Base-by-base conservation (phyloP, 2,797 vertebrate species). In the Mus spretus region DNA sequence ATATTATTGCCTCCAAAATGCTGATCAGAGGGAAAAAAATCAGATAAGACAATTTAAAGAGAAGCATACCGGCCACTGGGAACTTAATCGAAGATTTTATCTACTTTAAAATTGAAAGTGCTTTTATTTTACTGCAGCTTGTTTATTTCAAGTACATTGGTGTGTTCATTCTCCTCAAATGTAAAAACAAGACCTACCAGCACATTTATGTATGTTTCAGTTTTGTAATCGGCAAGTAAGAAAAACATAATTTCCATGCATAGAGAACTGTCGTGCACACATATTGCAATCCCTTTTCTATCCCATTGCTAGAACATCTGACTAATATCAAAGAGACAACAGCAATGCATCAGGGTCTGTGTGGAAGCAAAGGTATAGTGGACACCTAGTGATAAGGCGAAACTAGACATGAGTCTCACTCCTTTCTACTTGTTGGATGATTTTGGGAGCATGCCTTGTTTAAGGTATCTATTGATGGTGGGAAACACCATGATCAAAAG, bases 1-100 rank as follows among this genome's bases (percentile, higher is more conserved):
- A 57, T 72, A 89, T 83, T 92, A 89, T n/a, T 84, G 37, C 75
- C 53, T 95, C 47, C 24, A 97, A 97, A 97, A 95, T 87, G 94
- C 75, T 95, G 75, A 96, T 89, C 86, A 72, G 26, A 70, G 74
- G 11, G 31, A 89, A 96, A 87, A 87, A 93, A 95, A 44, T 37
- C 44, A 81, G 63, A 63, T 74, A 79, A 93, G 74, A 74, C 92
- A n/a, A 6, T 50, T 83, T 89, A 92, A 93, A 53, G 65, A 95
- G 59, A 96, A 94, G 93, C 13, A 22, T 57, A 37, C 24, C 81
- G 40, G 57, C 20, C 28, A 86, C 40, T 82, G 37, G 65, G 53
- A 70, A 63, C 47, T 89, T 83, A 91, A 89, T 90, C 91, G 34
- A 47, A 63, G 47, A 95, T 92, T 94, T 75, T 3, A 70, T 96